Percentiles rank a stretch among this genome's conserved stretches.
Conservation (phyloP, 2,888 invertebrate species). For the Drosophila atripex region DNA sequence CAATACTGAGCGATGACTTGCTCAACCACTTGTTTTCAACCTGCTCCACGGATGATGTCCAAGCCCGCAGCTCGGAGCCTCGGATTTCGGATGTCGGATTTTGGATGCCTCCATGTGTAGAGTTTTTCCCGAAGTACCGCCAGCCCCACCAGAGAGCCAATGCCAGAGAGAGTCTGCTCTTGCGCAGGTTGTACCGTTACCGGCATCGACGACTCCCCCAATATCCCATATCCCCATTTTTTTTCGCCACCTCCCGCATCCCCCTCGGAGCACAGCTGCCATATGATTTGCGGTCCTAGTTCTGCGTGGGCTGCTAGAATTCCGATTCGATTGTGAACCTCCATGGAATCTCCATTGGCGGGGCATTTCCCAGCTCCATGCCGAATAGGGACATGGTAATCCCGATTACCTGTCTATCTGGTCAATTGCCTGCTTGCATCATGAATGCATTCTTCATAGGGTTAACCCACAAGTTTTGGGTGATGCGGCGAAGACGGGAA, state of each 20-base stretch:
- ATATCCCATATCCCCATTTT: constrained; percentile 21
- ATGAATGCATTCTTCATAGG: constrained; percentile 30
- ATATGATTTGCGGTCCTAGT: constrained; percentile 52
- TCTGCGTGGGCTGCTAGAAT: constrained; percentile 41
- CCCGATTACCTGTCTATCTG: constrained; percentile 60
- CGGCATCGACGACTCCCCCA: constrained; percentile 39
- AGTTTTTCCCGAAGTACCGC: constrained; percentile 34
- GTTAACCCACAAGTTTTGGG: constrained; percentile 28
- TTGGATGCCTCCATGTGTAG: constrained; percentile 27
- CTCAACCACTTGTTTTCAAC: constrained; percentile 82
- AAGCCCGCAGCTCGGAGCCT: not conserved
- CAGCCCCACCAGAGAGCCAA: constrained; percentile 8
- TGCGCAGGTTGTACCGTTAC: constrained; percentile 43
- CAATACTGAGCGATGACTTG: constrained; percentile 65
- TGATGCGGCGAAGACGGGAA: constrained; percentile 4
- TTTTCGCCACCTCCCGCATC: constrained; percentile 34
- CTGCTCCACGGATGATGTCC: constrained; percentile 18
- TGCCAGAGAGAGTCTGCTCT: constrained; percentile 23
- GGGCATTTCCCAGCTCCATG: constrained; percentile 39
- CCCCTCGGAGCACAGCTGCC: constrained; percentile 49
- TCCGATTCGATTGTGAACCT: constrained; percentile 7
- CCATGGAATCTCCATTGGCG: constrained; percentile 9
- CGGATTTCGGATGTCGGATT: not conserved
- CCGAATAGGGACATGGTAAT: constrained; percentile 39
- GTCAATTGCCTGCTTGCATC: constrained; percentile 35